phyloP scores from a whole-genome alignment of 1,140 invertebrate species.

The Drosophila cardini region DNA sequence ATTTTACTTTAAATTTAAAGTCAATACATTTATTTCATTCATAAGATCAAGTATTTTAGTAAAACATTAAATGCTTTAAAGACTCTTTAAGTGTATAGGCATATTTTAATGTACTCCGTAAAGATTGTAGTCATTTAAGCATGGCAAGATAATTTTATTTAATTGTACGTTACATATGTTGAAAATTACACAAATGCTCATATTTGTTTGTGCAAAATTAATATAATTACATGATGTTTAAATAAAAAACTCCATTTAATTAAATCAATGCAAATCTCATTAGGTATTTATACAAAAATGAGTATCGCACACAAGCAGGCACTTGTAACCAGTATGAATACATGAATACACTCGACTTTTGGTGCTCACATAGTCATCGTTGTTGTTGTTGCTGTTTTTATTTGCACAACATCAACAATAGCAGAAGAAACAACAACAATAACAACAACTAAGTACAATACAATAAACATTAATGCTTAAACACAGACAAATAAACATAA shows the following conservation, averaged over 20 bases:
- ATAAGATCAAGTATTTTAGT: too few species aligned
- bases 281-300: slow-evolving; percentile 26
- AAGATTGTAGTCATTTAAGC: too few species aligned
- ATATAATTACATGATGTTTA: slow-evolving; percentile 44
- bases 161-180: slow-evolving; percentile 7
- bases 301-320: slow-evolving; percentile 31
- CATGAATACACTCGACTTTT: slow-evolving; percentile 54
- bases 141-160: slow-evolving; percentile 19
- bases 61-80: too few species aligned
- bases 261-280: slow-evolving; percentile 62
- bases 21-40: too few species aligned
- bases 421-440: not conserved
- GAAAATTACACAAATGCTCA: slow-evolving; percentile 1
- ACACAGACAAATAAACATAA: slow-evolving; percentile 80
- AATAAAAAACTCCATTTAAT: slow-evolving; percentile 58
- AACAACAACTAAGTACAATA: slow-evolving; percentile 50
- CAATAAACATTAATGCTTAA: slow-evolving; percentile 77
- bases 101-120: too few species aligned
- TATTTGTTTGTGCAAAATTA: slow-evolving; percentile 35
- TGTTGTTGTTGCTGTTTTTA: slow-evolving; percentile 50
- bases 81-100: too few species aligned
- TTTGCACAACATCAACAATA: slow-evolving; percentile 60
- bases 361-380: slow-evolving; percentile 26
- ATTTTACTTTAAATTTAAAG: too few species aligned
- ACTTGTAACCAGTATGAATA: slow-evolving; percentile 30